A percentile compares a stretch with the other conserved stretches of the same genome.
Conservation (phyloP, 2,888 invertebrate species). For the Caenorhabditis parvicauda region DNA sequence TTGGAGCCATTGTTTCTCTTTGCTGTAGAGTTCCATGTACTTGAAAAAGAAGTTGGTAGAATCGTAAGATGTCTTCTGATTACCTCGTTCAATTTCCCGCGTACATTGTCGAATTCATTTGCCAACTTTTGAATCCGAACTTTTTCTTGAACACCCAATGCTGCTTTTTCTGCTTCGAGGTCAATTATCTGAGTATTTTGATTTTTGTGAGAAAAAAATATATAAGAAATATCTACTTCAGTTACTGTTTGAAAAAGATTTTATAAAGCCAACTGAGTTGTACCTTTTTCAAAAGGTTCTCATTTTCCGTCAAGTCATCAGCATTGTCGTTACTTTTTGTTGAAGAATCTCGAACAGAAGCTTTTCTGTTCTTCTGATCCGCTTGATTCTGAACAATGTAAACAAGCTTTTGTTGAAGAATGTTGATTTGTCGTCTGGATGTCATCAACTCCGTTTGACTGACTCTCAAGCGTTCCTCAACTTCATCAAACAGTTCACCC, state of each 20-base stretch:
- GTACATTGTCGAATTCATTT: constrained; percentile 53
- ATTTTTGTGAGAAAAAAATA: too few species aligned
- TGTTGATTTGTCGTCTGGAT: constrained; percentile 51
- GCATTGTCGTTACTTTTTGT: constrained; percentile 10
- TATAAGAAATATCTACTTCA: too few species aligned
- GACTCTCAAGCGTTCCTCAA: constrained; percentile 41
- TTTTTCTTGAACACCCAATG: constrained; percentile 21
- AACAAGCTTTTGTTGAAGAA: constrained; percentile 52
- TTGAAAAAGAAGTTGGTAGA: constrained; percentile 10
- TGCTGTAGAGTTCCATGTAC: constrained; percentile 45
- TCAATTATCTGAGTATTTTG: constrained; percentile 25
- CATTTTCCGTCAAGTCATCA: constrained; percentile 10
- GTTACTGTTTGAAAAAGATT: too few species aligned
- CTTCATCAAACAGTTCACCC: constrained; percentile 56
- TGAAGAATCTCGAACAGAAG: too few species aligned
- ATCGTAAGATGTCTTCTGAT: constrained; percentile 9
- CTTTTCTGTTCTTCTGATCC: too few species aligned
- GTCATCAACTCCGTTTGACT: constrained; percentile 49
- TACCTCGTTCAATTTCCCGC: constrained; percentile 49
- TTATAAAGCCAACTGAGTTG: too few species aligned
- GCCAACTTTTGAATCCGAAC: constrained; percentile 47
- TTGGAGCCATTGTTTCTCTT: constrained; percentile 49
- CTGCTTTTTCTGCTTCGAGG: constrained; percentile 38
- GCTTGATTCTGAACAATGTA: constrained; percentile 31
- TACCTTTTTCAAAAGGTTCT: too few species aligned